These are phyloP conservation scores for Dryobota labecula DNA, from an alignment of 2,888 invertebrate species.

Conservation along the genomic window DNA sequence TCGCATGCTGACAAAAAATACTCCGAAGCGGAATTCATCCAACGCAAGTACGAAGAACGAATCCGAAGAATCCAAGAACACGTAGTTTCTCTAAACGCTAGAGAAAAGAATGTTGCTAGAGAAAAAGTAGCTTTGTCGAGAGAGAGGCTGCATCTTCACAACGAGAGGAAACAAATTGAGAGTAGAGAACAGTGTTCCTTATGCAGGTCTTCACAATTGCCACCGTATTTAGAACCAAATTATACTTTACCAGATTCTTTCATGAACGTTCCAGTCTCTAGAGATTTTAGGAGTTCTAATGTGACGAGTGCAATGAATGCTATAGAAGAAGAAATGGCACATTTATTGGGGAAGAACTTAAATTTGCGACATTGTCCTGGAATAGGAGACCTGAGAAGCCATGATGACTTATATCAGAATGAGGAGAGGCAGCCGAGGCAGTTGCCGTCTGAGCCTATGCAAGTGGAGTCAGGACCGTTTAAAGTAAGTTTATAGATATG, in stretches of 20 bases:
- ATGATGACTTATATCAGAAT: slow-evolving; percentile 38
- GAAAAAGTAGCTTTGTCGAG: slow-evolving; percentile 91
- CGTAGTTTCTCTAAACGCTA: slow-evolving; percentile 86
- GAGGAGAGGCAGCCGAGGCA: slow-evolving; percentile 39
- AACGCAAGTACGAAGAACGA: slow-evolving; percentile 90
- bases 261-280: slow-evolving; percentile 76
- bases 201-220: slow-evolving; percentile 80
- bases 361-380: slow-evolving; percentile 73
- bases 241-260: slow-evolving; percentile 75
- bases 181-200: slow-evolving; percentile 83
- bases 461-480: slow-evolving; percentile 70
- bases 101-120: slow-evolving; percentile 91
- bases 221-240: slow-evolving; percentile 72
- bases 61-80: slow-evolving; percentile 91
- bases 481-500: slow-evolving; percentile 75
- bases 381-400: slow-evolving; percentile 60
- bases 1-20: slow-evolving; percentile 90
- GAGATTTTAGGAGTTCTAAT: slow-evolving; percentile 77
- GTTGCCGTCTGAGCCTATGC: slow-evolving; percentile 64
- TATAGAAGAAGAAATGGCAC: slow-evolving; percentile 84
- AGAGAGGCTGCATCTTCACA: slow-evolving; percentile 90
- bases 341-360: slow-evolving; percentile 79
- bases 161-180: slow-evolving; percentile 87
- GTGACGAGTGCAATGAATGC: slow-evolving; percentile 78
- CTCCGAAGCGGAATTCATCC: slow-evolving; percentile 89